Conservation (phyloP, 2,888 invertebrate genomes). For the Sialis fuliginosa region DNA sequence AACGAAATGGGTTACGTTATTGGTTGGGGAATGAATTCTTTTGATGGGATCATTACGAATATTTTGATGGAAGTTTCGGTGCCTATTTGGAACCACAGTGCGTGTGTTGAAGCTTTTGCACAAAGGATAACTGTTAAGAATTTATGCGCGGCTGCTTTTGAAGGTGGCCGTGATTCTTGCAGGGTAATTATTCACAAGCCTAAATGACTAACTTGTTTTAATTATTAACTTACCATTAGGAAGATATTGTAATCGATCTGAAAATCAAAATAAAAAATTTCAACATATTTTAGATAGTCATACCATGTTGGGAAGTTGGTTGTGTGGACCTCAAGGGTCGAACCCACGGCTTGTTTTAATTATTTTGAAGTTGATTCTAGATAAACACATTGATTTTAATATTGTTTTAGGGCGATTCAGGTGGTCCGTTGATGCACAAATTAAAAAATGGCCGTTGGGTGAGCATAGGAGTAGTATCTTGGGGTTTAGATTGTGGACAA, state of each 20-base stretch:
- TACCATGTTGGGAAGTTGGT: too few relatives aligned
- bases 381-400: background rate
- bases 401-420: slow-evolving; percentile 48
- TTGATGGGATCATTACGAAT: slow-evolving; percentile 49
- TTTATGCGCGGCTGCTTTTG: slow-evolving; percentile 58
- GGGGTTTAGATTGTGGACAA: slow-evolving; percentile 69
- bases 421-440: slow-evolving; percentile 64
- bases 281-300: too few relatives aligned
- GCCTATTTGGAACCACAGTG: slow-evolving; percentile 56
- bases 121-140: slow-evolving; percentile 47
- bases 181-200: slow-evolving; percentile 33
- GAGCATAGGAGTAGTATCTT: slow-evolving; percentile 64
- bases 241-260: too few relatives aligned
- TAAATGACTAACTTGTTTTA: too few relatives aligned
- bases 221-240: too few relatives aligned
- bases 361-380: background rate
- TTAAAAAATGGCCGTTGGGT: slow-evolving; percentile 60
- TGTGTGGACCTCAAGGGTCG: too few relatives aligned
- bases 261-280: too few relatives aligned
- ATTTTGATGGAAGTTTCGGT: slow-evolving; percentile 60
- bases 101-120: slow-evolving; percentile 42
- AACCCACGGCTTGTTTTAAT: too few relatives aligned
- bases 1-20: slow-evolving; percentile 47
- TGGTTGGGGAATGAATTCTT: slow-evolving; percentile 59
- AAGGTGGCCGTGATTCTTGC: slow-evolving; percentile 68